Evolutionary conservation across 2,797 vertebrate genomes (phyloP).

Genomic region (Oreortyx pictus): DNA sequence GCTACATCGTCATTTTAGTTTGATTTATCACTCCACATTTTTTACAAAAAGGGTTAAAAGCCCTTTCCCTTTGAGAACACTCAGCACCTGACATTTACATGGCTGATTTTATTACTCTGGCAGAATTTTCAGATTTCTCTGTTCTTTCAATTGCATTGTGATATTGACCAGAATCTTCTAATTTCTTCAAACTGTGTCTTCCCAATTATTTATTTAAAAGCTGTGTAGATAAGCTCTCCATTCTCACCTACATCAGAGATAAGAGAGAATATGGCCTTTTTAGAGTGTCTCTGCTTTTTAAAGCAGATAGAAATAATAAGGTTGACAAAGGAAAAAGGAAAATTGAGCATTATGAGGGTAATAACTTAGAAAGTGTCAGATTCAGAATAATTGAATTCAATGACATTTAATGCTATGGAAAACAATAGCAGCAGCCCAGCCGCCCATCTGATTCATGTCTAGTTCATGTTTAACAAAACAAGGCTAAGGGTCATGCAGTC

Average conservation of each 20-base stretch:
- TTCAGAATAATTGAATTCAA: constrained; percentile 93
- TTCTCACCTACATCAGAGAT: constrained; percentile 56
- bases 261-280: constrained; percentile 65
- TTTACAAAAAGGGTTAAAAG: constrained; percentile 27
- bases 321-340: constrained; percentile 80
- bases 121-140: not conserved
- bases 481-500: constrained; percentile 94
- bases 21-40: constrained; percentile 8
- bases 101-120: not conserved
- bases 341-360: constrained; percentile 83
- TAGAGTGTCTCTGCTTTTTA: constrained; percentile 68
- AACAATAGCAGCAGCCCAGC: constrained; percentile 93
- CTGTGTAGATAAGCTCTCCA: not conserved
- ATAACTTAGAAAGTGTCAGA: constrained; percentile 86
- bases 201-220: constrained; percentile 31
- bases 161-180: not conserved
- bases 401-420: constrained; percentile 96
- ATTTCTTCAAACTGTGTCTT: constrained; percentile 24
- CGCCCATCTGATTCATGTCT: constrained; percentile 94
- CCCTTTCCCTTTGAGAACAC: not conserved
- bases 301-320: constrained; percentile 80
- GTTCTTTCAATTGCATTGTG: not conserved
- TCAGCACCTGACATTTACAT: constrained; percentile 23
- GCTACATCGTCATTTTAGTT: not conserved
- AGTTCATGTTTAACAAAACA: constrained; percentile 99